Base-by-base conservation (phyloP, 2,797 vertebrate genomes). In the Xiphophorus birchmanni region DNA sequence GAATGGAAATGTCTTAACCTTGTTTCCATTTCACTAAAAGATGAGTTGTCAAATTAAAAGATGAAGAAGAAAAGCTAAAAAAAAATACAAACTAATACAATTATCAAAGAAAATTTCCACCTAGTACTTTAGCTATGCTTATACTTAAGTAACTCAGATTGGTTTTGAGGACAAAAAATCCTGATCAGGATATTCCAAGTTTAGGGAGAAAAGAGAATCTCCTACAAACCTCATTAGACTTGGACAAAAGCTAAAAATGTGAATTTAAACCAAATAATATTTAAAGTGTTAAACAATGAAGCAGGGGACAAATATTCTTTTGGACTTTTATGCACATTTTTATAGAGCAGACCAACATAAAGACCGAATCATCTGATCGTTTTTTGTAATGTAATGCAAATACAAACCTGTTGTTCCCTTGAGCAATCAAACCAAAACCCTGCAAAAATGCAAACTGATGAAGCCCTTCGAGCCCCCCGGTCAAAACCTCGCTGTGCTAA, bases 301-400 rank as follows among this genome's bases (percentile, higher is more conserved):
- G 54, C 3, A 26, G 26, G 3, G 3, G 54, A 56, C 10, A n/a
- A 26, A 56, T 52, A 21, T 52, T 52, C 21, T 3, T 52, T 52
- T 52, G 21, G 9, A n/a, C 35, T 7, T 21, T 37, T 65, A 8
- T 40, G 2, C 18, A 23, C 2, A 67, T 37, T 67, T 40, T 40
- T 9, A 88, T 83, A 6, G 37, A 81, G 83, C 73, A 87, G 86
- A 83, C 74, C 75, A 86, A 84, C 72, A 56, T 81, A 60, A 77
- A 79, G 73, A 87, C 90, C 88, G 74, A 89, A 74, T 92, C 78
- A 84, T 82, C 80, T 82, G 83, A 81, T 89, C 87, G 65, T 88
- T 92, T 82, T 78, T 86, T 84, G 78, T 77, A 85, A 85, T 78
- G 77, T 90, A 52, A 81, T 79, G 75, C 71, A 81, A 50, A 86